Percentiles rank a stretch among this genome's conserved stretches.
Conservation (phyloP, 2,113 vertebrate species). For the Numida meleagris region DNA sequence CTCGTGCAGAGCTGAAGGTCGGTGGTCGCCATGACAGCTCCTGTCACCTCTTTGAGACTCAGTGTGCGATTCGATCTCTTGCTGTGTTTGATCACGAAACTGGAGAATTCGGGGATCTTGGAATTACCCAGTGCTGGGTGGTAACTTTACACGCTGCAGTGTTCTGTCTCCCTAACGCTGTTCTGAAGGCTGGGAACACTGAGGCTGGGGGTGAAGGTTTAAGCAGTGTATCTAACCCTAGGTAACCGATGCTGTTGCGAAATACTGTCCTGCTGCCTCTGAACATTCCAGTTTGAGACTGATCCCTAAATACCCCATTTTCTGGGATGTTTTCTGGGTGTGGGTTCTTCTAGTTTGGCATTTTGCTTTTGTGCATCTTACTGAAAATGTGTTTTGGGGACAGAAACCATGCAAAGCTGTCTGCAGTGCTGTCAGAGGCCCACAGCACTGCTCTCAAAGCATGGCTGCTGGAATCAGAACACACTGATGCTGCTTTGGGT, state of each 20-base stretch:
- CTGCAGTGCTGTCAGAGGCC: neutral
- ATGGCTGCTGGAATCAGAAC: neutral
- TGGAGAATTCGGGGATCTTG: rapidly evolving
- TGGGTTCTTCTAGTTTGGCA: neutral
- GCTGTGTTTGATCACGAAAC: too few species aligned
- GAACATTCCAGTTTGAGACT: rapidly evolving
- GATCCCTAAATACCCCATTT: rapidly evolving
- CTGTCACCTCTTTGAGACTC: neutral
- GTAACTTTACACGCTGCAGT: rapidly evolving
- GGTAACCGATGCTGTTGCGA: neutral
- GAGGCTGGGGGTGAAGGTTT: rapidly evolving
- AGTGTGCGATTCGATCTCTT: rapidly evolving
- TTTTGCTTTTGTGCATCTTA: rapidly evolving
- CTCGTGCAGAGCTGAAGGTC: neutral
- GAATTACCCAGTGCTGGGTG: rapidly evolving
- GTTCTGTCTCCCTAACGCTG: neutral
- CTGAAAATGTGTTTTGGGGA: neutral
- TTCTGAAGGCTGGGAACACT: neutral
- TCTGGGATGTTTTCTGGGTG: neutral
- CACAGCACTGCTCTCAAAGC: neutral
- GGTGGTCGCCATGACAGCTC: neutral
- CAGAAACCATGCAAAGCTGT: rapidly evolving
- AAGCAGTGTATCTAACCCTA: rapidly evolving
- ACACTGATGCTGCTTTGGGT: neutral
- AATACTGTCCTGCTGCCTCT: rapidly evolving